Percentiles rank a stretch among this genome's conserved stretches.
Evolutionary conservation across 2,797 vertebrate species (phyloP).

Genomic region (Cephalopachus bancanus): DNA sequence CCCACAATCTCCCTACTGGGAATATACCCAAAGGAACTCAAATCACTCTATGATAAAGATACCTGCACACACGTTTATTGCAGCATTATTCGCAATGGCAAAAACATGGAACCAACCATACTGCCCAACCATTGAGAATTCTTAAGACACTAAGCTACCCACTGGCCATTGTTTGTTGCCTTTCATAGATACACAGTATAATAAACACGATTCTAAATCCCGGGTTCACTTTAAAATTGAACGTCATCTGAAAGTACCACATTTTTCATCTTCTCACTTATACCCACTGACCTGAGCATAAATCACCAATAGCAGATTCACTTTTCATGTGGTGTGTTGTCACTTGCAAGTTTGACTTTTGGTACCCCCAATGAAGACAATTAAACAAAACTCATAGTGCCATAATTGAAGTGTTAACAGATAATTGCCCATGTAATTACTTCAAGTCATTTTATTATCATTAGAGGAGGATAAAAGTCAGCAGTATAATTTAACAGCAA

Average conservation of each 20-base stretch:
- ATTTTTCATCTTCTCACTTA: not conserved
- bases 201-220: not conserved
- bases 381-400: conserved; percentile 63
- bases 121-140: not conserved
- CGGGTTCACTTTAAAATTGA: not conserved
- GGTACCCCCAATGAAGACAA: conserved; percentile 8
- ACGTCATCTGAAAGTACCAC: not conserved
- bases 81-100: too few relatives aligned
- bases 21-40: too few relatives aligned
- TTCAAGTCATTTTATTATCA: conserved; percentile 60
- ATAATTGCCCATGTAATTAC: conserved; percentile 78
- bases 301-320: not conserved
- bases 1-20: too few relatives aligned
- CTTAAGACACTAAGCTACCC: rapidly evolving
- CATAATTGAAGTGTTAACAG: conserved; percentile 81
- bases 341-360: conserved; percentile 54
- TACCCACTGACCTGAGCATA: not conserved
- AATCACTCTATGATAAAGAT: too few relatives aligned
- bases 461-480: conserved; percentile 56
- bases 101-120: too few relatives aligned
- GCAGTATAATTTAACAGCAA: conserved; percentile 71
- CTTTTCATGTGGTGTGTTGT: not conserved
- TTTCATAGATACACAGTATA: not conserved
- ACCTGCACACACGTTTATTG: too few relatives aligned
- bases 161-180: not conserved